Base-by-base conservation (phyloP, 2,888 invertebrate genomes). In the Eledona agricola region DNA sequence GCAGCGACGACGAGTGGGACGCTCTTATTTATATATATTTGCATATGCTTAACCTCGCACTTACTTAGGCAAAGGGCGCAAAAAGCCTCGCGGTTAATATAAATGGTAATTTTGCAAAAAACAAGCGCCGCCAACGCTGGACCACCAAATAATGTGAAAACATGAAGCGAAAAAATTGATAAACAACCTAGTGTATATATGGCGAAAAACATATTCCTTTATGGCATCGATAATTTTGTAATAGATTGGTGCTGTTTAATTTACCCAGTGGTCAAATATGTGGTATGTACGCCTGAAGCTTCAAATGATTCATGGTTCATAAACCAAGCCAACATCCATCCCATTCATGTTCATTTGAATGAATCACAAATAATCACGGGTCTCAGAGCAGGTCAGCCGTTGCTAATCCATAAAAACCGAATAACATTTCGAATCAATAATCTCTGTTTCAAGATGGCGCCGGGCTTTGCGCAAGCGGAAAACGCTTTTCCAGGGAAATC, bases 151-250 rank as follows among this genome's bases (percentile, higher is more conserved):
- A n/a, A n/a, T n/a, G n/a, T n/a, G n/a, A n/a, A n/a, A n/a, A n/a
- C n/a, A n/a, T n/a, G n/a, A 63, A 60, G 63, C 61, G 63, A 58
- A 63, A 63, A 62, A 59, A 61, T 55, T 34, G 43, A 37, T 51
- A 49, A 55, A 59, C 60, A 63, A 63, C 60, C 56, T 51, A 51
- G 57, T 62, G 59, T 60, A 62, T 62, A 64, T 64, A 62, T 63
- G 57, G 58, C 59, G 12, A 22, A 32, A 34, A 26, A 26, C 26
- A 34, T 26, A 47, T 35, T 47, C 28, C 47, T 45, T 19, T 10
- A n/a, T n/a, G n/a, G n/a, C n/a, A n/a, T n/a, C n/a, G n/a, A n/a
- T n/a, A n/a, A n/a, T n/a, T n/a, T n/a, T n/a, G n/a, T n/a, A n/a
- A n/a, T n/a, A n/a, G n/a, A n/a, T n/a, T n/a, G n/a, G n/a, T n/a